Percentiles rank a stretch among this genome's conserved stretches.
These are phyloP conservation scores for Ispidina lecontei DNA, from an alignment of 2,797 vertebrate species.

Conservation along the genomic window DNA sequence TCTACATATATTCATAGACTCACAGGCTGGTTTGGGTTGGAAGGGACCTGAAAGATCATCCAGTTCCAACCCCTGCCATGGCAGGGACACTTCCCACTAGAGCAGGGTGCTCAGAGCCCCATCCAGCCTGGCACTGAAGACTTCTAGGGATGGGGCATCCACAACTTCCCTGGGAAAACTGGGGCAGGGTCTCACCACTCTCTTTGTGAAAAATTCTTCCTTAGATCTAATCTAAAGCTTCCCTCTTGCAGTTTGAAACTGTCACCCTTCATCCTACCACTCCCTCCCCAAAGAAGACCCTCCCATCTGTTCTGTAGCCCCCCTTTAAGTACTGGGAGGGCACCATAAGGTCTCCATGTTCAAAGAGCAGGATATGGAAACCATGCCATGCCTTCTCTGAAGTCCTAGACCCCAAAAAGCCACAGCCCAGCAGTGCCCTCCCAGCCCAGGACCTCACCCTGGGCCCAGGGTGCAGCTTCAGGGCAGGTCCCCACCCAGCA, in stretches of 20 bases:
- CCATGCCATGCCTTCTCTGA: not conserved
- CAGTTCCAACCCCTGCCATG: not conserved
- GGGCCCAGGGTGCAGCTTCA: not conserved
- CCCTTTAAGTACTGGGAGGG: not conserved
- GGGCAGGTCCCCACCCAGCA: not conserved
- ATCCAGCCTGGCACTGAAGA: too few relatives aligned
- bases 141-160: too few relatives aligned
- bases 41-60: too few relatives aligned
- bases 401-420: not conserved
- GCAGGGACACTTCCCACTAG: not conserved
- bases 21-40: not conserved
- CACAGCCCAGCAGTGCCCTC: not conserved
- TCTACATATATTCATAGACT: rapidly evolving
- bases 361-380: not conserved
- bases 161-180: not conserved
- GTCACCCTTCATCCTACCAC: too few relatives aligned
- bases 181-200: not conserved
- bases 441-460: not conserved
- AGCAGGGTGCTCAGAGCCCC: not conserved
- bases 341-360: not conserved
- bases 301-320: not conserved
- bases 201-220: not conserved
- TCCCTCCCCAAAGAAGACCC: not conserved
- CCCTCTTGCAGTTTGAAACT: not conserved
- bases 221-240: not conserved